phyloP scores from a whole-genome alignment of 92 coral and sea anemone genomes.

The Porites divaricata region DNA sequence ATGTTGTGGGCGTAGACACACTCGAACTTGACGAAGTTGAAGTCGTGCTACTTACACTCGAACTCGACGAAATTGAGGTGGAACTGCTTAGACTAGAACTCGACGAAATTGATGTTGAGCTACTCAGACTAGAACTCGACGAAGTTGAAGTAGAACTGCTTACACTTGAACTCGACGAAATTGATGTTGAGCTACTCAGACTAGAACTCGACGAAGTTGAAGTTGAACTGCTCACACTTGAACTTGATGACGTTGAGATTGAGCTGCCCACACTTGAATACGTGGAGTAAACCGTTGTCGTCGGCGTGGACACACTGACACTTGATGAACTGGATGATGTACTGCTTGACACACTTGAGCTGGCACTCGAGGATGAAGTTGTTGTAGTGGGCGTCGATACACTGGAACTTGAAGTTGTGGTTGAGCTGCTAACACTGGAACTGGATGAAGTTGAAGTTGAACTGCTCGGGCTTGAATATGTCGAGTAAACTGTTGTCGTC shows the following conservation, averaged over 20 bases:
- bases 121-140: background rate
- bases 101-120: background rate
- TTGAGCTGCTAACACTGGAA: background rate
- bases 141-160: background rate
- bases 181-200: background rate
- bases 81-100: background rate
- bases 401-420: constrained; percentile 14
- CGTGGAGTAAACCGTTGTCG: background rate
- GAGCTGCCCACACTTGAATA: background rate
- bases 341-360: too few relatives aligned
- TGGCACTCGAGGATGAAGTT: too few relatives aligned
- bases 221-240: constrained; percentile 16
- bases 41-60: background rate
- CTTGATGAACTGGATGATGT: background rate
- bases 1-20: background rate
- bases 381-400: constrained; percentile 10
- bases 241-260: background rate
- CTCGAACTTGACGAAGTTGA: background rate
- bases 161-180: background rate
- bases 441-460: constrained; percentile 4
- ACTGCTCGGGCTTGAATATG: background rate
- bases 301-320: constrained; percentile 9
- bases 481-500: too few relatives aligned
- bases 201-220: background rate
- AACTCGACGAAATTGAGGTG: background rate